Evolutionary conservation across 1,140 invertebrate species (phyloP), one percentile per base, ranked within the genome.

Genomic region (Rhyzopertha dominica): DNA sequence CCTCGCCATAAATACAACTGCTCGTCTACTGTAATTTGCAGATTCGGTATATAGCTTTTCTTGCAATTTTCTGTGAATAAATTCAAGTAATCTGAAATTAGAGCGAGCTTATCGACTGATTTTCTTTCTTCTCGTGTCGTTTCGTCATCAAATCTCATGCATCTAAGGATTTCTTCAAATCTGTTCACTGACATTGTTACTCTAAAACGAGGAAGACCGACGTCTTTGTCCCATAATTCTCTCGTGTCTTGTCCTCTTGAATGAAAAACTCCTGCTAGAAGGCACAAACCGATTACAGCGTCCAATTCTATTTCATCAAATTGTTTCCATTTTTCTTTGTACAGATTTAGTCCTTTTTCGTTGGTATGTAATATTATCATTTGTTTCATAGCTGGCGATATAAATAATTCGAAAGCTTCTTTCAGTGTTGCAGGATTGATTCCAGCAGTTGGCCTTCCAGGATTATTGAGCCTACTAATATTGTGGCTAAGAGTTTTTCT

Each of bases 1-100:
- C 66, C 68, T 12, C 66, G 23, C 40, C 69, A 73, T n/a, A 47
- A 32, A 40, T 54, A 38, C 5, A 73, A 45, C 41, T 61, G 53
- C 50, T 74, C 65, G 54, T 71, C 64, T 34, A 69, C 49, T 34
- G 63, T 68, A 2, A 67, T 12, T 49, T 55, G 54, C 41, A 61
- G 42, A 17, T 42, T 23, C 10, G 45, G 43, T 24, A 31, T 49
- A 49, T 65, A 69, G 48, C 25, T 36, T 49, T 52, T 34, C 47
- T 54, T 39, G 34, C 54, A 63, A 7, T 46, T 55, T 12, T 53
- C 13, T 14, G 59, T 53, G 46, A 65, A 52, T 5, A 38, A 5
- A 7, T 69, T 58, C 52, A 58, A 67, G 19, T 66, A 14, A 5
- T 57, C 32, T 49, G 61, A 34, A 22, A 68, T 58, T 25, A 55